Evolutionary conservation across 1,140 invertebrate species (phyloP).

Genomic region (Argopecten irradians): DNA sequence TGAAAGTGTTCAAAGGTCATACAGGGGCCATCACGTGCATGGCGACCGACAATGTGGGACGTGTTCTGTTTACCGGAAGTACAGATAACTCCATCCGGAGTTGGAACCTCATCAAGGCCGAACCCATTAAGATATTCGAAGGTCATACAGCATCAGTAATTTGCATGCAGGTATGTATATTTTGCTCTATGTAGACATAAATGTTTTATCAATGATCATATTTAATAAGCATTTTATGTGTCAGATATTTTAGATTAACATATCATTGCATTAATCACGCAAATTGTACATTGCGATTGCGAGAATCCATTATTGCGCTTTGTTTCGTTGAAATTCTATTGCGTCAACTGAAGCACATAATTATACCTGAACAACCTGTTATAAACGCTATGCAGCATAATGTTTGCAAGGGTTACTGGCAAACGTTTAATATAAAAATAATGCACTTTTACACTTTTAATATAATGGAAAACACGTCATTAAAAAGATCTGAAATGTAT

Average conservation of each 20-base stretch:
- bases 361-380: too few relatives aligned
- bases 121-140: constrained; percentile 75
- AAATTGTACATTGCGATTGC: background rate
- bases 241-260: background rate
- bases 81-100: constrained; percentile 78
- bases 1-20: constrained; percentile 78
- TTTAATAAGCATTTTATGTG: background rate
- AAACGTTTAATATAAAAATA: too few relatives aligned
- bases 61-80: constrained; percentile 78
- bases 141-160: constrained; percentile 79
- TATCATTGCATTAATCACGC: background rate
- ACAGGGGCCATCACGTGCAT: constrained; percentile 79
- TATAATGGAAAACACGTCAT: too few relatives aligned
- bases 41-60: constrained; percentile 75
- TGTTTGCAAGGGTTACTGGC: too few relatives aligned
- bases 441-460: too few relatives aligned
- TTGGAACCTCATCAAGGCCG: constrained; percentile 79
- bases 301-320: background rate
- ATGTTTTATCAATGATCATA: background rate
- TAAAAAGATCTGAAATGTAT: too few relatives aligned
- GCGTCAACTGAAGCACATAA: too few relatives aligned
- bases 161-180: constrained; percentile 76
- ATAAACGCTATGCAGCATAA: too few relatives aligned
- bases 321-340: too few relatives aligned
- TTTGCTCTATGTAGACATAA: background rate